phyloP scores from a whole-genome alignment of 2,888 invertebrate species.

The Gari tellinella region DNA sequence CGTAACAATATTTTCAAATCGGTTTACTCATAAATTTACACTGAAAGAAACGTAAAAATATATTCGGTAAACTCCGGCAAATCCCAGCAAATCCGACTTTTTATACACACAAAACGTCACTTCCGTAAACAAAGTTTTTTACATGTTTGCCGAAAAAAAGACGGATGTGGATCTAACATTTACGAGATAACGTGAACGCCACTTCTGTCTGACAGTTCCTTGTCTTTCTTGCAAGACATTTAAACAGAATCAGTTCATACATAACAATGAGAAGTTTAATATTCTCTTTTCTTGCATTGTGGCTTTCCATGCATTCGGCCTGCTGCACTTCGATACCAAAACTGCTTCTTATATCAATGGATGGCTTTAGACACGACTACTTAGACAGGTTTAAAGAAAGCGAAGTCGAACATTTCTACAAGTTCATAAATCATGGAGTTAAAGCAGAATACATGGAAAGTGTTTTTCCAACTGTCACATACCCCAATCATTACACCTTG shows the following conservation, averaged over 20 bases:
- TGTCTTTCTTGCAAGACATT: no score
- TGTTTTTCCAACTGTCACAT: conserved; percentile 87
- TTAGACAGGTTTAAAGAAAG: conserved; percentile 84
- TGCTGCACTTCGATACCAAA: conserved; percentile 43
- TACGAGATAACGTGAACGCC: no score
- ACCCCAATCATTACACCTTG: conserved; percentile 90
- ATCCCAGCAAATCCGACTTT: no score
- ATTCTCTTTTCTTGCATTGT: not conserved
- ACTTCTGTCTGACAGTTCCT: no score
- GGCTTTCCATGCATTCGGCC: not conserved
- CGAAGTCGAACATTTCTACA: conserved; percentile 87
- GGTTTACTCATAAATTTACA: no score
- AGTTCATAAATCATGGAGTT: conserved; percentile 86
- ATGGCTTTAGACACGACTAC: conserved; percentile 89
- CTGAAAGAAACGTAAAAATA: no score
- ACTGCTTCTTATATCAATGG: conserved; percentile 80
- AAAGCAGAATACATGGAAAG: conserved; percentile 85
- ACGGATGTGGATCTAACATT: no score
- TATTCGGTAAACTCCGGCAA: no score
- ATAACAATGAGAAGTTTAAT: no score
- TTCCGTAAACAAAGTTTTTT: conserved; percentile 20
- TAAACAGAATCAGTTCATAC: no score
- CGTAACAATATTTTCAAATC: no score
- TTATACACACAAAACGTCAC: conserved; percentile 17
- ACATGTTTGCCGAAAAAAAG: no score